Evolutionary conservation across 2,888 invertebrate genomes (phyloP), one percentile per base, ranked within the genome.

Genomic region (Xylocampa areola): DNA sequence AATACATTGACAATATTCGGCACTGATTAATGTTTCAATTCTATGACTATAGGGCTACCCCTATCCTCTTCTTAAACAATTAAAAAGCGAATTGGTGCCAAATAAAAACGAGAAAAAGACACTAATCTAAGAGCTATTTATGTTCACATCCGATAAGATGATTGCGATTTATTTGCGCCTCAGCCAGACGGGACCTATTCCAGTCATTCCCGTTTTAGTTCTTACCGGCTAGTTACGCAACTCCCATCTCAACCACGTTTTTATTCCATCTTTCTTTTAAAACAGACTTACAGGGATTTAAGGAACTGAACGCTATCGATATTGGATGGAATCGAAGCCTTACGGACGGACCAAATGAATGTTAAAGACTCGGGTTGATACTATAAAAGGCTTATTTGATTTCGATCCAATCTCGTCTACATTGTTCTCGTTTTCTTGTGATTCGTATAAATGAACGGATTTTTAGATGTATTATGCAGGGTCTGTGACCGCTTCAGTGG

Each of bases 301-400:
- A 69, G 64, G 54, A 67, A 59, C 59, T 48, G 62, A 61, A 69
- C 41, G 51, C 61, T 60, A 47, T 61, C 54, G 57, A 65, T 76
- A 73, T 74, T 67, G 74, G 67, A 67, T 61, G 45, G 52, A 64
- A 66, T 65, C 44, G 44, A 52, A 47, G 40, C 51, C 50, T 52
- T 54, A 58, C 52, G 57, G 66, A 60, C 57, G 64, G 62, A 61
- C 59, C 53, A 58, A 77, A 75, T 74, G 70, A 69, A 74, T 71
- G 68, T 68, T 69, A 65, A 74, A 73, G 69, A 66, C 60, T 54
- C 23, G 64, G 65, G 52, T 59, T 69, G 57, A 63, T 69, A 61
- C 52, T 61, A 62, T 55, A 68, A 70, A 69, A 64, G 61, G 68
- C 68, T 73, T 73, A 78, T 75, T 76, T 68, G 73, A 77, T 74